Conservation (phyloP, 2,888 invertebrate species). For the Anagyrus pseudococci region DNA sequence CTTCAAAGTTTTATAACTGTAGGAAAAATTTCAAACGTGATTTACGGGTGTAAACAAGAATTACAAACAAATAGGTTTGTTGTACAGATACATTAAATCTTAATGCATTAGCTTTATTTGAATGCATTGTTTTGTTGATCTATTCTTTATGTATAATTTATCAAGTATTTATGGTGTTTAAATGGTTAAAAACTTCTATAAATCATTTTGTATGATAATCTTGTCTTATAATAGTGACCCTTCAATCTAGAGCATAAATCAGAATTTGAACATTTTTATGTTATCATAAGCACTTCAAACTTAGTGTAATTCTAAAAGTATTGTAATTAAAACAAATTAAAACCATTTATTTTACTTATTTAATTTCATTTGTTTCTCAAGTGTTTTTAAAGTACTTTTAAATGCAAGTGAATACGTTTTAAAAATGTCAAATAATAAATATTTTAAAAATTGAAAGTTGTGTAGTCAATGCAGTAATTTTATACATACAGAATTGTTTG, state of each 20-base stretch:
- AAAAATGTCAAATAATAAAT: not conserved
- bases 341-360: not conserved
- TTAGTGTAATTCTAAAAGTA: constrained; percentile 7
- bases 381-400: too few relatives aligned
- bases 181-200: too few relatives aligned
- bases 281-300: constrained; percentile 9
- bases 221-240: constrained; percentile 22
- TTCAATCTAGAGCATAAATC: constrained; percentile 14
- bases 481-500: constrained; percentile 32
- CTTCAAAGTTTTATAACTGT: constrained; percentile 27
- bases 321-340: constrained; percentile 5
- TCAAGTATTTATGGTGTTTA: constrained; percentile 2
- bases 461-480: constrained; percentile 27
- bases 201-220: constrained; percentile 16
- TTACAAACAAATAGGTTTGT: constrained; percentile 22
- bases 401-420: constrained; percentile 10
- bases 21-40: constrained; percentile 24
- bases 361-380: too few relatives aligned
- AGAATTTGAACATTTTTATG: constrained; percentile 7
- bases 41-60: constrained; percentile 23
- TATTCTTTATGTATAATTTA: constrained; percentile 1
- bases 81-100: constrained; percentile 12
- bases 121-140: constrained; percentile 16
- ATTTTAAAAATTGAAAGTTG: not conserved
- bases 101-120: constrained; percentile 3